Evolutionary conservation across 2,113 vertebrate species (phyloP).

Genomic region (Rhinolophus sinicus): DNA sequence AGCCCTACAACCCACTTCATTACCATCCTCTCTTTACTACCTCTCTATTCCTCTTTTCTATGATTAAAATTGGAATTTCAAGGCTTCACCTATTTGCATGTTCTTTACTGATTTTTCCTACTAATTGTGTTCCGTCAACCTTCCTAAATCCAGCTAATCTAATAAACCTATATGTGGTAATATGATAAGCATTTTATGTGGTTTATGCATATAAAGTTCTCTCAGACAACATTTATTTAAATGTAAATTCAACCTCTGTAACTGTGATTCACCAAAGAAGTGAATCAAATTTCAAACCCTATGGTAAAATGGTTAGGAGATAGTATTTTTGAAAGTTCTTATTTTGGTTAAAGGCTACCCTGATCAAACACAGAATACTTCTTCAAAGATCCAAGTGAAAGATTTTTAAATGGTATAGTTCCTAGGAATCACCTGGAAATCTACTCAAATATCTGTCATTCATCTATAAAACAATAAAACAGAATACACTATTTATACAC

Average conservation of each 20-base stretch:
- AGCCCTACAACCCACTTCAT: neutral
- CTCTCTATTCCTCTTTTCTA: neutral
- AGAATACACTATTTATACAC: neutral
- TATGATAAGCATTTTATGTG: neutral
- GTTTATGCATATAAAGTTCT: neutral
- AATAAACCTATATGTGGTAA: neutral
- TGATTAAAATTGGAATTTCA: neutral
- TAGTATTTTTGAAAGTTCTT: neutral
- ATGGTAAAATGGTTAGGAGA: neutral
- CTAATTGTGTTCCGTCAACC: too few relatives aligned
- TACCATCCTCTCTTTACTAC: neutral
- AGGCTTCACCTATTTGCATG: neutral
- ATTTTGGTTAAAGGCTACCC: neutral
- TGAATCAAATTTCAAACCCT: neutral
- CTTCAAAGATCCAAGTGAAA: neutral
- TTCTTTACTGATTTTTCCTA: neutral
- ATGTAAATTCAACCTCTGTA: neutral
- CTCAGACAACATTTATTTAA: neutral
- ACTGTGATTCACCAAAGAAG: neutral
- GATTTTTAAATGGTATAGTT: neutral
- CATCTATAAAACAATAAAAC: neutral
- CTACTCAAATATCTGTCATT: neutral
- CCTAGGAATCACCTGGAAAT: neutral
- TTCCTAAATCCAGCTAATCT: neutral
- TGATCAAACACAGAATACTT: neutral